Evolutionary conservation across 2,888 invertebrate genomes (phyloP).

Genomic region (Pocota personata): DNA sequence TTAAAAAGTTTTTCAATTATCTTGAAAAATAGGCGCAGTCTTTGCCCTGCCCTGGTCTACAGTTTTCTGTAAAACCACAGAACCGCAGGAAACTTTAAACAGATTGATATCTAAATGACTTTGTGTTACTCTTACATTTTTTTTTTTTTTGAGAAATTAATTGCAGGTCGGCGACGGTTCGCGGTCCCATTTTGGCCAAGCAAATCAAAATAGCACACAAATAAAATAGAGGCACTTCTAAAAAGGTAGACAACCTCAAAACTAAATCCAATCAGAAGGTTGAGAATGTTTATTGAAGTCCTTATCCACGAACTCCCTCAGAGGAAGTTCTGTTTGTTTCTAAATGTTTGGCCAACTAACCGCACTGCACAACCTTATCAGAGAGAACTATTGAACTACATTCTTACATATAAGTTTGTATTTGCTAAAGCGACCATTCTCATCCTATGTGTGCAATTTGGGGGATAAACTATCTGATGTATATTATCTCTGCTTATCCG

Average conservation of each 20-base stretch:
- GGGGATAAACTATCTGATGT: constrained; percentile 38
- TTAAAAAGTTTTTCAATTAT: constrained; percentile 73
- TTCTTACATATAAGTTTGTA: too few species aligned
- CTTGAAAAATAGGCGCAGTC: constrained; percentile 28
- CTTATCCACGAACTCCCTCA: not conserved
- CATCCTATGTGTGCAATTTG: constrained; percentile 23
- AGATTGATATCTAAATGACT: constrained; percentile 67
- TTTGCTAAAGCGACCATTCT: constrained; percentile 30
- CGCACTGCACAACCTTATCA: constrained; percentile 8
- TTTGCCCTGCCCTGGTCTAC: not conserved
- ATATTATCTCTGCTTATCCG: constrained; percentile 42
- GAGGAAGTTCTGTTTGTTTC: not conserved
- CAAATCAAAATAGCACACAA: constrained; percentile 28
- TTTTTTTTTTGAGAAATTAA: constrained; percentile 3
- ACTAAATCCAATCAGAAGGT: constrained; percentile 41
- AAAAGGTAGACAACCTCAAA: constrained; percentile 26
- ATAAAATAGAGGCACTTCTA: not conserved
- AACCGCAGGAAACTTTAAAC: constrained; percentile 48
- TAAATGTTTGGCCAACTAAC: not conserved
- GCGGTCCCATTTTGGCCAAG: not conserved
- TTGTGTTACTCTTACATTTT: constrained; percentile 35
- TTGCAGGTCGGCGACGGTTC: constrained; percentile 9
- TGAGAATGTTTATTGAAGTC: constrained; percentile 19
- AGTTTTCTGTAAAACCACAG: not conserved
- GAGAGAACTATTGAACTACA: constrained; percentile 17